Conservation (phyloP, 2,888 invertebrate species). For the Hypomecis punctinalis region DNA sequence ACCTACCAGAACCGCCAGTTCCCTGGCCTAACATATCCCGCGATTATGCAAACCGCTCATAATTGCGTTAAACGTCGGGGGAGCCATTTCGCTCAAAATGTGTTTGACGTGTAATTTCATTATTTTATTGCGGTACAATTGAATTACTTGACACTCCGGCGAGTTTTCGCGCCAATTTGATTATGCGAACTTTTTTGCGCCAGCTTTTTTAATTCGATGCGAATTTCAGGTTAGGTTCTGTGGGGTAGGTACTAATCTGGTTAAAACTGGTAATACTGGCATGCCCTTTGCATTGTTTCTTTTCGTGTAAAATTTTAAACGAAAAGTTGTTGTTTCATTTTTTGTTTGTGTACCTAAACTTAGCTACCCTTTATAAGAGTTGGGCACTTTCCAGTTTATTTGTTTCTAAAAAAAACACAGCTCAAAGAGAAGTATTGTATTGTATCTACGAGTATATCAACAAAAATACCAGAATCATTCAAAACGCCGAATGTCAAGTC, state of each 20-base stretch:
- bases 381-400: too few species aligned
- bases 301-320: background rate
- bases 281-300: slow-evolving; percentile 15
- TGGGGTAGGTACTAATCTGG: slow-evolving; percentile 25
- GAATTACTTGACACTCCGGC: slow-evolving; percentile 64
- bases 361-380: background rate
- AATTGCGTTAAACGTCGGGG: slow-evolving; percentile 66
- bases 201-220: slow-evolving; percentile 39
- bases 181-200: slow-evolving; percentile 48
- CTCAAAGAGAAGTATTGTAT: too few species aligned
- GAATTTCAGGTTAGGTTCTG: slow-evolving; percentile 31
- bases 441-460: too few species aligned
- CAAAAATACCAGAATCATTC: too few species aligned
- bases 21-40: slow-evolving; percentile 50
- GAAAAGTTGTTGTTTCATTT: slow-evolving; percentile 2
- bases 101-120: slow-evolving; percentile 79
- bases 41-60: slow-evolving; percentile 77
- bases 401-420: too few species aligned
- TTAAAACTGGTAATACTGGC: slow-evolving; percentile 16
- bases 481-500: too few species aligned
- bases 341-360: background rate
- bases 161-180: slow-evolving; percentile 59
- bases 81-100: slow-evolving; percentile 68
- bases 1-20: slow-evolving; percentile 31
- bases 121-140: slow-evolving; percentile 75